A percentile compares a stretch with the other conserved stretches of the same genome.
Evolutionary conservation across 1,140 invertebrate genomes (phyloP).

Genomic region (Teleopsis dalmanni): DNA sequence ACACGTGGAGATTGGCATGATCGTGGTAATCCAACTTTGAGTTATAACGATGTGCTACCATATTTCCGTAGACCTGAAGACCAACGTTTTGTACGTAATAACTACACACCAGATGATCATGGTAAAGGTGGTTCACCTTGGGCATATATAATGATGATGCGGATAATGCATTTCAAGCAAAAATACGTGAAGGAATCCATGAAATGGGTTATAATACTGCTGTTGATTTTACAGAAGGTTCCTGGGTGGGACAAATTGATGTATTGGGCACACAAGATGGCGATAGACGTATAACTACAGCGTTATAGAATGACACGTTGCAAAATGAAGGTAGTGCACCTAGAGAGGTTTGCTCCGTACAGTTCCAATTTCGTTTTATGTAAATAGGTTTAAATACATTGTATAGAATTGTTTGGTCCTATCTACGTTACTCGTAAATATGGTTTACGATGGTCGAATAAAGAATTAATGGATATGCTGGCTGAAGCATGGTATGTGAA

Average conservation of each 20-base stretch:
- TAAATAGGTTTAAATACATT: too few relatives aligned
- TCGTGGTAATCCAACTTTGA: slow-evolving; percentile 56
- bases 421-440: too few relatives aligned
- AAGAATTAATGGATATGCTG: too few relatives aligned
- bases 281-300: slow-evolving; percentile 52
- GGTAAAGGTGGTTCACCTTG: slow-evolving; percentile 50
- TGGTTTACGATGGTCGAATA: too few relatives aligned
- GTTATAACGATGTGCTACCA: slow-evolving; percentile 58
- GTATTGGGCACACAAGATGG: slow-evolving; percentile 43
- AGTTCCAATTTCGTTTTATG: too few relatives aligned
- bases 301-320: too few relatives aligned
- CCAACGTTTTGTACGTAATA: slow-evolving; percentile 47
- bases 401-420: too few relatives aligned
- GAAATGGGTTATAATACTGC: slow-evolving; percentile 43
- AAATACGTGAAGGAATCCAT: slow-evolving; percentile 39
- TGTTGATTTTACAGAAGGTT: slow-evolving; percentile 50
- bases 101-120: slow-evolving; percentile 49
- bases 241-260: slow-evolving; percentile 47
- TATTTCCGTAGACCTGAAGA: slow-evolving; percentile 63
- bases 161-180: slow-evolving; percentile 33
- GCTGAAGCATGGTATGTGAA: too few relatives aligned
- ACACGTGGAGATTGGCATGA: slow-evolving; percentile 61
- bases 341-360: too few relatives aligned
- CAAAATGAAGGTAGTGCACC: too few relatives aligned
- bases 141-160: slow-evolving; percentile 48